A percentile compares a stretch with the other conserved stretches of the same genome.
Conservation (phyloP, 1,140 invertebrate species). For the Ylistrum balloti region DNA sequence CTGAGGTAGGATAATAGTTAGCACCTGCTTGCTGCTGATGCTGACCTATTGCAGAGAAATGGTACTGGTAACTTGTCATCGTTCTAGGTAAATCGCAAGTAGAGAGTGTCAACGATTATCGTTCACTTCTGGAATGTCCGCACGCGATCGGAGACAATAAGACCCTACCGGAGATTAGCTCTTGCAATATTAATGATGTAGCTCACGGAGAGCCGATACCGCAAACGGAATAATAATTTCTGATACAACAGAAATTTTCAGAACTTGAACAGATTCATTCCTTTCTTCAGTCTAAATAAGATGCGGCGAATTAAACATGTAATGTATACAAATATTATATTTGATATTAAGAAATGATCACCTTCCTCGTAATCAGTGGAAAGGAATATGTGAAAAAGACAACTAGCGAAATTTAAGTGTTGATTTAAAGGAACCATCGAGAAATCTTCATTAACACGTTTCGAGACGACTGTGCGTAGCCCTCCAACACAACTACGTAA, state of each 20-base stretch:
- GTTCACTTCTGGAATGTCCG: neutral
- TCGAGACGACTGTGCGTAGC: too few relatives aligned
- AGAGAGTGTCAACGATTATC: neutral
- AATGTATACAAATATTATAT: too few relatives aligned
- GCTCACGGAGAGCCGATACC: neutral
- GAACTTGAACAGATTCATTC: neutral
- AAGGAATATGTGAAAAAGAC: too few relatives aligned
- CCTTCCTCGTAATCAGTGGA: too few relatives aligned
- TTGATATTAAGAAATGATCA: too few relatives aligned
- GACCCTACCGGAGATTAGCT: neutral
- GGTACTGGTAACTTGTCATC: neutral
- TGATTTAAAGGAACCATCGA: too few relatives aligned
- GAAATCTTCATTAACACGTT: too few relatives aligned
- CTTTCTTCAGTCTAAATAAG: neutral
- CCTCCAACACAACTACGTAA: too few relatives aligned
- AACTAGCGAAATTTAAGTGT: too few relatives aligned
- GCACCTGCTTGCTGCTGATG: slow-evolving; percentile 6
- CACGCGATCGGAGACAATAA: neutral
- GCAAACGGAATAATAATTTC: neutral
- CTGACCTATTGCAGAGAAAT: neutral
- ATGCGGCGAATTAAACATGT: neutral
- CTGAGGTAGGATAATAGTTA: neutral
- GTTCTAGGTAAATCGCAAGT: slow-evolving; percentile 1
- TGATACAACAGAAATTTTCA: neutral
- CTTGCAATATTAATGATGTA: slow-evolving; percentile 33